phyloP scores from a whole-genome alignment of 2,797 vertebrate genomes.

The Sebastes trivittatus region DNA sequence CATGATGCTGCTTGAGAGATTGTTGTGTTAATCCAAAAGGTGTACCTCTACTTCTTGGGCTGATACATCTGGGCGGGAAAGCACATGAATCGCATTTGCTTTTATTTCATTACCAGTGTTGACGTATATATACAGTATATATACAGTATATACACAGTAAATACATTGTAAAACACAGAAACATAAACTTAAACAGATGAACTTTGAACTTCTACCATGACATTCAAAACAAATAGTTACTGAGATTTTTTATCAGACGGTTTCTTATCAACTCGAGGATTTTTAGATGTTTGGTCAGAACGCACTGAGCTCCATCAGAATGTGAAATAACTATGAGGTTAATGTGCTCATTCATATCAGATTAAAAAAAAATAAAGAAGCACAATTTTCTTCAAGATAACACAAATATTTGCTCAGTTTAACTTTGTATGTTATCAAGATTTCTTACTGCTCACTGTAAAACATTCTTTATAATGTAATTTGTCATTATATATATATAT shows the following conservation, averaged over 20 bases:
- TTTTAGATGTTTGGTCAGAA: not conserved
- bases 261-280: not conserved
- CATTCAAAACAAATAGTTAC: not conserved
- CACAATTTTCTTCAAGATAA: not conserved
- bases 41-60: too few relatives aligned
- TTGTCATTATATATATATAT: not conserved
- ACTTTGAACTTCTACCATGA: conserved; percentile 20
- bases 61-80: not conserved
- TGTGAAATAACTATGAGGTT: not conserved
- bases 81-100: not conserved
- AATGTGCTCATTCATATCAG: not conserved
- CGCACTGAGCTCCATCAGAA: not conserved
- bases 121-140: not conserved
- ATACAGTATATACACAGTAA: too few relatives aligned
- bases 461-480: not conserved
- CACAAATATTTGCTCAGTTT: not conserved
- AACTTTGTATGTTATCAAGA: not conserved
- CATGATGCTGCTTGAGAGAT: not conserved
- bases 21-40: not conserved
- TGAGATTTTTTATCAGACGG: not conserved
- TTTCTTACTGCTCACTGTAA: not conserved
- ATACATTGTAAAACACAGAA: too few relatives aligned
- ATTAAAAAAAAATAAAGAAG: not conserved
- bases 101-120: not conserved
- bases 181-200: conserved; percentile 4